Evolutionary conservation across 2,888 invertebrate genomes (phyloP), one percentile per base, ranked within the genome.

Genomic region (Eurytoma adleriae): DNA sequence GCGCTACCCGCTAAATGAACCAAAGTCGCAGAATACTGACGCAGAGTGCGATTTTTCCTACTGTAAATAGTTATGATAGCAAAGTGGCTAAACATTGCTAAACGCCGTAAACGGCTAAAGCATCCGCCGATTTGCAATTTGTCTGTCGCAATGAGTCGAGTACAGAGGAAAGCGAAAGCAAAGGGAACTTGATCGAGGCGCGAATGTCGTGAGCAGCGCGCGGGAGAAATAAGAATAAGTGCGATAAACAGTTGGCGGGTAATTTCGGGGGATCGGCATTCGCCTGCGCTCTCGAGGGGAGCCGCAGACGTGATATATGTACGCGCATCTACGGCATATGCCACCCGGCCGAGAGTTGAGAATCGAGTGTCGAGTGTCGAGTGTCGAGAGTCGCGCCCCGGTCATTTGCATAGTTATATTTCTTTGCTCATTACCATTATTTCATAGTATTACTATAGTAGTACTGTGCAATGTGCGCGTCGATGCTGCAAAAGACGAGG

Each of bases 351-450:
- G 30, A 40, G 27, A 0, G 27, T n/a, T 30, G 62, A 78, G 59
- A 69, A 7, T 30, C 7, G 40, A 68, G 70, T 75, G 73, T 77
- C 68, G 71, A 79, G 59, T 61, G 30, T 71, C 50, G 69, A 48
- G 70, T 56, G 5, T 61, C 56, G 16, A 14, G 30, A 40, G 62
- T 57, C n/a, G 16, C 40, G 67, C 75, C 14, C 62, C 74, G 20
- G 57, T 69, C 82, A 87, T 88, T 87, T 87, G 86, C 87, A 87
- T 87, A 87, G 82, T 87, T 87, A 89, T 89, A 89, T 89, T 89
- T 89, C 88, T 89, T 86, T 84, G 82, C 86, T 90, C 88, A 89
- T 90, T 89, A 89, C 86, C 86, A 87, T 89, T 88, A 88, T 89
- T 89, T 87, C 83, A 85, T 84, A 57, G 56, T 68, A 67, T 59